Evolutionary conservation across 2,797 vertebrate genomes (phyloP).

Genomic region (Sebastolobus altivelis): DNA sequence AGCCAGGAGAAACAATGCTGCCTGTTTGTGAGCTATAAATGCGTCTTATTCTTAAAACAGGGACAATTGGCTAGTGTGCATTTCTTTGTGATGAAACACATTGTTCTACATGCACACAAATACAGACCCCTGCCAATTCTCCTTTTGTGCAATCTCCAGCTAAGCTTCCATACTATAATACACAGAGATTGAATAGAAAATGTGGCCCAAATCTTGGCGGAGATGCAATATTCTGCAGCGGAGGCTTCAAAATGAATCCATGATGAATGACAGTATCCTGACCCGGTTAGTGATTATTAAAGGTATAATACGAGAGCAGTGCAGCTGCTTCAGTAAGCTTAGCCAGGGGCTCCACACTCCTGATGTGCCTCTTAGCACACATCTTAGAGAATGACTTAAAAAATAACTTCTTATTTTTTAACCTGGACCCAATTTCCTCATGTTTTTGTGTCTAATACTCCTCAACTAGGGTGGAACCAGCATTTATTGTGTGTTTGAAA

Average conservation of each 20-base stretch:
- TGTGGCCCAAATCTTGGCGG: conserved; percentile 48
- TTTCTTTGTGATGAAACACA: conserved; percentile 66
- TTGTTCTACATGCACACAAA: conserved; percentile 71
- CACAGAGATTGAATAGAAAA: conserved; percentile 56
- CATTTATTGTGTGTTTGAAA: too few relatives aligned
- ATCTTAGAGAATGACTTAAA: conserved; percentile 19
- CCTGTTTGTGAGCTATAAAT: conserved; percentile 54
- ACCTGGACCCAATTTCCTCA: too few relatives aligned
- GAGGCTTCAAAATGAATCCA: conserved; percentile 58
- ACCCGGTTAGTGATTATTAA: conserved; percentile 73
- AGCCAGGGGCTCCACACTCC: conserved; percentile 19
- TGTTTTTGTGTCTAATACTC: too few relatives aligned
- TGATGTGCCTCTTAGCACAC: conserved; percentile 7
- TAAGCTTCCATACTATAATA: conserved; percentile 60
- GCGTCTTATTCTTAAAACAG: conserved; percentile 63
- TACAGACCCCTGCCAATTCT: conserved; percentile 55
- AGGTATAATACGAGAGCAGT: conserved; percentile 54
- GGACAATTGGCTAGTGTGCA: conserved; percentile 59
- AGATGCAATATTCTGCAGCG: conserved; percentile 34
- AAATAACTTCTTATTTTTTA: background rate
- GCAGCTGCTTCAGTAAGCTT: conserved; percentile 43
- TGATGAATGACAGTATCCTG: conserved; percentile 54
- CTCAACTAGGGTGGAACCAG: too few relatives aligned
- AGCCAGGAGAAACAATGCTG: conserved; percentile 52
- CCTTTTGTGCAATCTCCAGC: conserved; percentile 57